A percentile compares a stretch with the other conserved stretches of the same genome.
These are phyloP conservation scores for Sicus ferrugineus DNA, from an alignment of 2,888 invertebrate species.

Conservation along the genomic window DNA sequence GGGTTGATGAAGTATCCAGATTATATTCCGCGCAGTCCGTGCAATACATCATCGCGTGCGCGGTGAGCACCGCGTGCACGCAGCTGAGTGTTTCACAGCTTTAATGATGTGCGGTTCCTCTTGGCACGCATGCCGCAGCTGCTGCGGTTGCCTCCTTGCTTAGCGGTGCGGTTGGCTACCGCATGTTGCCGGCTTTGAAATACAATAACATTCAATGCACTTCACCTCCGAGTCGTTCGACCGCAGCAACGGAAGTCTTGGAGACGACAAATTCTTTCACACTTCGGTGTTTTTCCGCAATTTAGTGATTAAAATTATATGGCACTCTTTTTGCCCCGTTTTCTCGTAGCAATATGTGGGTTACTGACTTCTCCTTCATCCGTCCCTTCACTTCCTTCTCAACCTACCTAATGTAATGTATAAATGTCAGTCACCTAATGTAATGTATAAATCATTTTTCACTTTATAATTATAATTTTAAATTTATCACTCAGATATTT, in stretches of 20 bases:
- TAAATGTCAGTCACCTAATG: too few relatives aligned
- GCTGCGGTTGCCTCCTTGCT: neutral
- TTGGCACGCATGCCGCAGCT: conserved; percentile 3
- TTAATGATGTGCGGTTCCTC: conserved; percentile 30
- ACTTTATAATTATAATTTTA: too few relatives aligned
- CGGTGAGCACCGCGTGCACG: neutral
- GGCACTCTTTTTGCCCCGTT: too few relatives aligned
- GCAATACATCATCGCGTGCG: conserved; percentile 11
- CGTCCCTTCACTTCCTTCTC: too few relatives aligned
- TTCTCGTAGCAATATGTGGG: too few relatives aligned
- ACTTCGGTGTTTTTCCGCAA: neutral
- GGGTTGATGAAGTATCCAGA: neutral
- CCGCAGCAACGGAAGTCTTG: too few relatives aligned
- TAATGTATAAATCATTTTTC: too few relatives aligned
- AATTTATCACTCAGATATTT: too few relatives aligned
- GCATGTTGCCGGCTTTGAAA: neutral
- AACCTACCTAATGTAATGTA: too few relatives aligned
- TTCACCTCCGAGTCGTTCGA: neutral
- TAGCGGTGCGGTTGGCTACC: neutral
- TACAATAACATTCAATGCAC: conserved; percentile 1
- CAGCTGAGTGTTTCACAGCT: conserved; percentile 3
- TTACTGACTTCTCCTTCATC: too few relatives aligned
- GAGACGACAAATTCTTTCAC: too few relatives aligned
- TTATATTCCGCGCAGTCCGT: neutral
- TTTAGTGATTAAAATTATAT: conserved; percentile 19